Evolutionary conservation across 2,113 vertebrate genomes (phyloP).

Genomic region (Ahaetulla prasina): DNA sequence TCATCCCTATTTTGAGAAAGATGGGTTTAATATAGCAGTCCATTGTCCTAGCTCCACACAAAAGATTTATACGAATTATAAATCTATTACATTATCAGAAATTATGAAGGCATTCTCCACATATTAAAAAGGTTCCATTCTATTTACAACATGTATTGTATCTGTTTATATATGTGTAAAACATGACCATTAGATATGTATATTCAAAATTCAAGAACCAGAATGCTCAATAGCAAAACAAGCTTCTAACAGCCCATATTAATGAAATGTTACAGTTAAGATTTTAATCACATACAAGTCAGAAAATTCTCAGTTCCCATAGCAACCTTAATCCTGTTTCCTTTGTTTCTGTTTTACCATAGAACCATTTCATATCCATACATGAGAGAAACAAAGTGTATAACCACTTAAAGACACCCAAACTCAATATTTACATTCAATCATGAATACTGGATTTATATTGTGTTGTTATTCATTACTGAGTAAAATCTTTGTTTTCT

Average conservation of each 20-base stretch:
- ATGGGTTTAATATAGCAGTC: slow-evolving; percentile 26
- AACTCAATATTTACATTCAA: neutral
- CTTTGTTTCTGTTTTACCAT: slow-evolving; percentile 22
- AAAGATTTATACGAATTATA: slow-evolving; percentile 36
- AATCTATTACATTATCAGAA: slow-evolving; percentile 21
- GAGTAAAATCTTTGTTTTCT: neutral
- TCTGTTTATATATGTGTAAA: neutral
- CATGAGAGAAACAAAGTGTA: neutral
- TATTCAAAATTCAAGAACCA: neutral
- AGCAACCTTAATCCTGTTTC: slow-evolving; percentile 48
- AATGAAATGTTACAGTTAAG: slow-evolving; percentile 42
- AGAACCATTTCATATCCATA: slow-evolving; percentile 12
- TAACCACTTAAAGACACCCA: slow-evolving; percentile 12
- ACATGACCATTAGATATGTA: neutral
- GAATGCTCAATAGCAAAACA: neutral
- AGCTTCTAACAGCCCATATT: slow-evolving; percentile 16
- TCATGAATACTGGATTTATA: neutral
- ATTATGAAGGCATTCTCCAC: slow-evolving; percentile 13
- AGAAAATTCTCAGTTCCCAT: slow-evolving; percentile 57
- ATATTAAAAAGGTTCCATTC: neutral
- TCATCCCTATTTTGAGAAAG: slow-evolving; percentile 29
- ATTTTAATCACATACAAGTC: slow-evolving; percentile 49
- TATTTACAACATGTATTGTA: neutral
- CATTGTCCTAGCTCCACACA: slow-evolving; percentile 26
- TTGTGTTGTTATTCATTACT: neutral